Base-by-base conservation (phyloP, 2,113 vertebrate genomes). In the Mohoua ochrocephala region DNA sequence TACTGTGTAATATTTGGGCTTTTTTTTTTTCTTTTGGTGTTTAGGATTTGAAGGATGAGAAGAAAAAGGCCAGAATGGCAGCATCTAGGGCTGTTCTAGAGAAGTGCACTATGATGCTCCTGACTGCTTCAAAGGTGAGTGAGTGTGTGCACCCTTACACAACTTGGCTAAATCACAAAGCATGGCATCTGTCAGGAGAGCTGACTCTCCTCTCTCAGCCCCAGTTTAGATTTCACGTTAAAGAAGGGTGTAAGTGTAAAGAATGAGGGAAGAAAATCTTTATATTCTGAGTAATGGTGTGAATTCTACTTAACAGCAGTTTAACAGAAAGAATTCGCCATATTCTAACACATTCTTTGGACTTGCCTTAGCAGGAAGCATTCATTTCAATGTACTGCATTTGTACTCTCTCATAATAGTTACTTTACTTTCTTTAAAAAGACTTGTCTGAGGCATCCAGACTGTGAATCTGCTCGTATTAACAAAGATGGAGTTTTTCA, bases 61-160 rank as follows among this genome's bases (percentile, higher is more conserved):
- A 99, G 98, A 99, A 99, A 97, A 99, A 99, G 94, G 99, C 99
- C 13, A 98, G 98, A 92, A 99, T 99, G 99, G 99, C 99, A 77
- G 99, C 99, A 39, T 99, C 99, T 47, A 98, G 99, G 86, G 99
- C 99, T 6, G 98, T 99, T 91, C 98, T 99, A 88, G 99, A 99
- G 97, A 99, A 99, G 94, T 99, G 99, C 93, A 99, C 99, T 39
- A 99, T 99, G 99, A 99, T 99, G 99, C 99, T 99, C 41, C 98
- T 99, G 81, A 99, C 99, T 65, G 99, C 99, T 76, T 99, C 99
- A 49, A 99, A 99, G 99, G 99, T 99, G 94, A 95, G 96, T 52
- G 8, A 39, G 7, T 21, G 45, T 59, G 17, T 2, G 3, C 1
- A 2, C n/a, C 21, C 39, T 22, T 47, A 45, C 22, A 21, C 15